Evolutionary conservation across 2,797 vertebrate species (phyloP), one percentile per base, ranked within the genome.

Genomic region (Girardinus metallicus): DNA sequence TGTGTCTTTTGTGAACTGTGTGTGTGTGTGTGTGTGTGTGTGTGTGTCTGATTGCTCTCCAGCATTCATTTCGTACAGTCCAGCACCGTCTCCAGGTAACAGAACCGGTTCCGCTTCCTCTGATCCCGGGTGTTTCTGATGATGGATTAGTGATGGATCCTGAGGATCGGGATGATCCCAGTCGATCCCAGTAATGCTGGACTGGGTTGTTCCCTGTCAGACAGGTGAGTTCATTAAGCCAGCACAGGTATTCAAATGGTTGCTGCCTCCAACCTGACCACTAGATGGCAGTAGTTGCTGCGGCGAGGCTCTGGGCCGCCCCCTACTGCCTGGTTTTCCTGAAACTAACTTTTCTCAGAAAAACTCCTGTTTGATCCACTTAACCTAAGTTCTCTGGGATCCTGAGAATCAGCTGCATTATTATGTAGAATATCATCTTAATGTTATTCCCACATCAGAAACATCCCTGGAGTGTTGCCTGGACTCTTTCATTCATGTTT

Each of bases 31-130:
- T 26, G 51, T 26, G 23, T 26, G 51, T 51, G 49, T 9, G 49
- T 18, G 49, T 23, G 49, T 51, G 49, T 46, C 10, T 46, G 44
- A 57, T 83, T 76, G 71, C 83, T 39, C 60, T 66, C 49, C 49
- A 39, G 15, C 73, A 74, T 72, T 79, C 78, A 66, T 53, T 76
- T 72, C n/a, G 18, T 76, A 47, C n/a, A n/a, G n/a, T 82, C 76
- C 13, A 70, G 73, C 55, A 57, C 68, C 57, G 0, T 39, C 18
- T 39, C 62, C 16, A 16, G 15, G 57, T 62, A 64, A 64, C 72
- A 80, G 83, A 80, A 62, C 31, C 81, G 0, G 46, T 34, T 47
- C 53, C 47, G 36, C 68, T 4, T 74, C 31, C 39, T 51, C 74
- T 73, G 73, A 31, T 3, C 53, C 12, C 6, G 16, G 31, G 31